Base-by-base conservation (phyloP, 1,140 invertebrate species). In the Aphelenchoides fujianensis region DNA sequence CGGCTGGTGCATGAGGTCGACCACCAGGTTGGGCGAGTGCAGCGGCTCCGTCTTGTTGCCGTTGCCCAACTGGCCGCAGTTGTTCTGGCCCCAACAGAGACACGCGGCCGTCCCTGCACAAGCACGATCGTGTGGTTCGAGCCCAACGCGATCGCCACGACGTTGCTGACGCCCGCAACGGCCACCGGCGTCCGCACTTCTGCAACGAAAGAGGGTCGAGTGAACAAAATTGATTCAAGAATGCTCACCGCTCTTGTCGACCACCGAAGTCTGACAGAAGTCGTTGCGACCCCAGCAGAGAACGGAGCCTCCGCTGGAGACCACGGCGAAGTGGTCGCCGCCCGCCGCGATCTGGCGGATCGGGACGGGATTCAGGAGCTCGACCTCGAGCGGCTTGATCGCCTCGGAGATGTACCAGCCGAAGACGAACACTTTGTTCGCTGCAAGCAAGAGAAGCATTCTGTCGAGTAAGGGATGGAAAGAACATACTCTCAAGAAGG, bases 381-480 rank as follows among this genome's bases (percentile, higher is more conserved):
- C 53, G 19, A 72, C 35, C 61, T 72, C 70, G 36, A 36, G 23
- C 5, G 71, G 70, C 31, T 37, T 23, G 2, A 66, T 19, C 32
- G 70, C 3, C 61, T 75, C n/a, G 37, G 36, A 36, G 9, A 61
- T 57, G 16, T 48, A 12, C 52, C 31, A 57, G 5, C 70, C 70
- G 36, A 72, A 72, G 32, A 72, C 37, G 16, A 57, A 74, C 30
- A 72, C 70, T 48, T 53, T 70, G 69, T 70, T 72, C 32, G 19
- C 70, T 71, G 54, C 30, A 71, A n/a, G n/a, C n/a, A 30, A 1
- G 23, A 1, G 28, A 63, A 63, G n/a, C n/a, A n/a, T n/a, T n/a
- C n/a, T n/a, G n/a, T n/a, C n/a, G n/a, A n/a, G n/a, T n/a, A n/a
- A n/a, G n/a, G n/a, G n/a, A n/a, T n/a, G n/a, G n/a, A 63, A 63